Base-by-base conservation (phyloP, 2,797 vertebrate species). In the Eupleurogrammus muticus region DNA sequence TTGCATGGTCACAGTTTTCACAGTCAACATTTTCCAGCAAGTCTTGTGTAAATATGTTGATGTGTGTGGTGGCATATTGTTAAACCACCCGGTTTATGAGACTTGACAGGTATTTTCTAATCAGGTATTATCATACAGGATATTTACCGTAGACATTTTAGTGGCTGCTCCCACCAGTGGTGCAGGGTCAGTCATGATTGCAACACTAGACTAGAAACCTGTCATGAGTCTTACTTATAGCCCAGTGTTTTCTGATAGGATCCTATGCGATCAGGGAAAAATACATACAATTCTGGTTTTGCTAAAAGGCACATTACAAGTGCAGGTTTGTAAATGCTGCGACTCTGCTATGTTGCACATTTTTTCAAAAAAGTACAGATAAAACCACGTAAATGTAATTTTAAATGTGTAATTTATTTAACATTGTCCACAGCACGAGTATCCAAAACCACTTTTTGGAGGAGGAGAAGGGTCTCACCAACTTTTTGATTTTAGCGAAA, bases 1-100 rank as follows among this genome's bases (percentile, higher is more conserved):
- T 5, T 6, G 40, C 17, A 14, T 16, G 35, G n/a, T 40, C 28
- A 44, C n/a, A 47, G 16, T 24, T 57, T 67, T 23, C 7, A 34
- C 28, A 34, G 14, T 21, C 40, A 53, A 49, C 9, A 28, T 9
- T 40, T 20, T 61, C 13, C 17, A 5, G 1, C 1, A 50, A 2
- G 10, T 11, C 11, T 40, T 7, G 14, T n/a, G 20, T 24, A 36
- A 58, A 44, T 1, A 51, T 10, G 5, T 35, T 7, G 44, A 12
- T 66, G 23, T 42, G 35, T 58, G 34, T 66, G 23, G 64, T 48
- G 40, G 46, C 36, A 74, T 58, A 58, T 66, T 74, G 59, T 77
- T 58, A 66, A 73, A 73, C 44, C 48, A 76, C 66, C 63, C 44
- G 55, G 57, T 86, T 75, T 35, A 62, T 77, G 50, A 68, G 66